phyloP scores from a whole-genome alignment of 2,797 vertebrate genomes.

The Chrosomus eos region DNA sequence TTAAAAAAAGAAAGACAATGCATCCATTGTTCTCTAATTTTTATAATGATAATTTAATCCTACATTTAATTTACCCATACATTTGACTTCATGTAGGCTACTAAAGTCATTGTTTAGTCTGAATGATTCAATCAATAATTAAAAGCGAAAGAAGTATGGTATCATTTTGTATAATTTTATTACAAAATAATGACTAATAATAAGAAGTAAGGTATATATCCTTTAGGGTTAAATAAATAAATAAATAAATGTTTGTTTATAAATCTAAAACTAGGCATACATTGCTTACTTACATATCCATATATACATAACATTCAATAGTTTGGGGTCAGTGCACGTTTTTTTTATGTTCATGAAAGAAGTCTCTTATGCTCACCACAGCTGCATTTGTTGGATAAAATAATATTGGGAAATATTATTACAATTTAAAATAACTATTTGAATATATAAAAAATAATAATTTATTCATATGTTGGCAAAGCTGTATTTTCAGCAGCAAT shows the following conservation, averaged over 20 bases:
- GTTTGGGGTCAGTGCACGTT: neutral
- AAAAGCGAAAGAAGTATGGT: neutral
- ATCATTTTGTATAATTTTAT: neutral
- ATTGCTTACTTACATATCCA: neutral
- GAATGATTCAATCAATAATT: neutral
- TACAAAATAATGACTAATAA: neutral
- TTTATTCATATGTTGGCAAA: no score
- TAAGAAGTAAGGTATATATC: neutral
- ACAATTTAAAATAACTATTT: no score
- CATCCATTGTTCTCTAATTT: constrained; percentile 14
- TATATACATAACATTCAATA: neutral
- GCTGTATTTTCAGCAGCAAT: no score
- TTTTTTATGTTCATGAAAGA: neutral
- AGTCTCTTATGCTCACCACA: neutral
- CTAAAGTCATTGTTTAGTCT: neutral
- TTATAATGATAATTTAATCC: neutral
- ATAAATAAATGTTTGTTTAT: no score
- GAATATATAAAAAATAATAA: no score
- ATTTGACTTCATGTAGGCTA: neutral
- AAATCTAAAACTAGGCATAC: neutral
- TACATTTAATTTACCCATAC: neutral
- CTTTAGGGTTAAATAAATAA: no score
- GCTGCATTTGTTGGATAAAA: neutral
- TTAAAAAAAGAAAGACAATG: neutral
- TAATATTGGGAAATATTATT: neutral